Evolutionary conservation across 2,888 invertebrate genomes (phyloP).

Genomic region (Rhamphomyia laevipes): DNA sequence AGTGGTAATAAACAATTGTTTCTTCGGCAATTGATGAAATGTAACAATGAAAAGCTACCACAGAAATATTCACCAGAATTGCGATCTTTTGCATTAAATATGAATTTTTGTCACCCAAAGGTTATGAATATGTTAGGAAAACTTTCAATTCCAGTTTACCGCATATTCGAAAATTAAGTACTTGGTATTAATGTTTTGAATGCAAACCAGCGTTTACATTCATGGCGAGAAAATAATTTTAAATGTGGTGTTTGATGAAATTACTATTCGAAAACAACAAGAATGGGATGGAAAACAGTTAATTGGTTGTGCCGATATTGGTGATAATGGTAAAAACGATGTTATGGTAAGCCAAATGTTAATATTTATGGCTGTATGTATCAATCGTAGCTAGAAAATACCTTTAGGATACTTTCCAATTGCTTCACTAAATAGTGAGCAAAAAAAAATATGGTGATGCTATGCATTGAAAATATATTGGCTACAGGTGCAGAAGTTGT

Average conservation of each 20-base stretch:
- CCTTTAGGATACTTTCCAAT: no score
- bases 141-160: background rate
- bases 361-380: conserved; percentile 4
- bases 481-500: no score
- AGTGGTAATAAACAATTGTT: no score
- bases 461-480: no score
- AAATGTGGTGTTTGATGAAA: background rate
- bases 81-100: background rate
- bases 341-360: background rate
- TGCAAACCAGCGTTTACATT: background rate
- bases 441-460: no score
- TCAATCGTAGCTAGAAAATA: no score
- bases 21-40: no score
- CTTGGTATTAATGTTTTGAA: background rate
- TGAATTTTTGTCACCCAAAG: conserved; percentile 1
- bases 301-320: conserved; percentile 1
- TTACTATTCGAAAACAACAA: background rate
- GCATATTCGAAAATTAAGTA: background rate
- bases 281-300: background rate
- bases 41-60: no score
- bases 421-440: no score
- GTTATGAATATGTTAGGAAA: background rate
- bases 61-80: no score
- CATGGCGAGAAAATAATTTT: background rate
- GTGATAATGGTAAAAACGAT: background rate